phyloP scores from a whole-genome alignment of 2,797 vertebrate genomes.

The Odontamblyopus rebecca region DNA sequence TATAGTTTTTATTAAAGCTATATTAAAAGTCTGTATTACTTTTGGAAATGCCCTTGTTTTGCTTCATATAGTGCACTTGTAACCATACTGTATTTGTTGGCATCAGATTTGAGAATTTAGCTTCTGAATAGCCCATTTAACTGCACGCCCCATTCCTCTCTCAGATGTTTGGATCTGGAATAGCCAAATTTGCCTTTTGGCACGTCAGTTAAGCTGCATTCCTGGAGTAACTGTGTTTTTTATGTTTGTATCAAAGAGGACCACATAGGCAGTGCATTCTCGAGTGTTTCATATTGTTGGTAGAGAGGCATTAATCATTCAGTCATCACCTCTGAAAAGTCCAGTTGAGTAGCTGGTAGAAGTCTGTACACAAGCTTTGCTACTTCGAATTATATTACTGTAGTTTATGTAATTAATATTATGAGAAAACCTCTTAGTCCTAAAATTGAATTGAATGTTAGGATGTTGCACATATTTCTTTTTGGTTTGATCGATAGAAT shows the following conservation, averaged over 20 bases:
- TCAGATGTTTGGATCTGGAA: conserved; percentile 69
- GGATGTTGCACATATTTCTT: no score
- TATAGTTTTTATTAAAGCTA: conserved; percentile 15
- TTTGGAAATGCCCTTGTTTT: conserved; percentile 25
- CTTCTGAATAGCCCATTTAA: conserved; percentile 44
- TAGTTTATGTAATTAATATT: no score
- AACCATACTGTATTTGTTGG: conserved; percentile 41
- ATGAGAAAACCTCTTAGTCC: no score
- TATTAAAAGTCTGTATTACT: conserved; percentile 8
- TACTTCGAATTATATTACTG: neutral
- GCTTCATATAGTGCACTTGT: conserved; percentile 28
- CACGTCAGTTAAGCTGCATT: conserved; percentile 36
- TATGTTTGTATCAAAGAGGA: conserved; percentile 32
- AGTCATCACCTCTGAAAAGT: conserved; percentile 14
- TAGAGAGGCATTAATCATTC: conserved; percentile 40
- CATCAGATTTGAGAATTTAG: conserved; percentile 52
- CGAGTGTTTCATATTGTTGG: neutral
- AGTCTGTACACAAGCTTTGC: neutral
- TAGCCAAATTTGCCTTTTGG: conserved; percentile 51
- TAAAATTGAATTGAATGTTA: no score
- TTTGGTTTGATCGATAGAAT: no score
- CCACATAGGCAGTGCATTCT: conserved; percentile 27
- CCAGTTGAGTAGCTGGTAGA: neutral
- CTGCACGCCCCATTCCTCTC: conserved; percentile 52
- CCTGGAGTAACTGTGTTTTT: conserved; percentile 34